Evolutionary conservation across 2,888 invertebrate genomes (phyloP).

Genomic region (Silvanus unidentatus): DNA sequence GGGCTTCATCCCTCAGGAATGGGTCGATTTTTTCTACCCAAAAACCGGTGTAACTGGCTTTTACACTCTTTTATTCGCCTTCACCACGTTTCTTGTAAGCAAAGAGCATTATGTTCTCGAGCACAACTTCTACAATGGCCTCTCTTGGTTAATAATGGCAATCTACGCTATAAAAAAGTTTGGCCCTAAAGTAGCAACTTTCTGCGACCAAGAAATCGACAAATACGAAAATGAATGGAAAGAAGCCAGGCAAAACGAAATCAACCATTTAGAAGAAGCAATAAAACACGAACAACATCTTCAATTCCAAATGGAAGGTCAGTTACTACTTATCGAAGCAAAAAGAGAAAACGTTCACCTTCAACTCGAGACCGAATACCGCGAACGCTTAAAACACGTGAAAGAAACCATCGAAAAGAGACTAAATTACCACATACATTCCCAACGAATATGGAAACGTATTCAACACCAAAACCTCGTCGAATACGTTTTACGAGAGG

Average conservation of each 20-base stretch:
- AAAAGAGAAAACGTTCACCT: slow-evolving; percentile 88
- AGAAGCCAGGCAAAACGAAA: slow-evolving; percentile 30
- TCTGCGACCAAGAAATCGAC: slow-evolving; percentile 67
- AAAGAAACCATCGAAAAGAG: slow-evolving; percentile 69
- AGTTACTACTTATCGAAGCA: slow-evolving; percentile 63
- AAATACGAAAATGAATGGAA: slow-evolving; percentile 48
- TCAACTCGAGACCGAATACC: slow-evolving; percentile 88
- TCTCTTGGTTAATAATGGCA: slow-evolving; percentile 64
- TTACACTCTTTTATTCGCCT: slow-evolving; percentile 76
- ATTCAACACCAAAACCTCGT: slow-evolving; percentile 90
- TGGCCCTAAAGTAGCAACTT: slow-evolving; percentile 62
- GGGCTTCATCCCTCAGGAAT: slow-evolving; percentile 88
- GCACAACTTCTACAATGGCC: slow-evolving; percentile 80
- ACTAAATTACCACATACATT: slow-evolving; percentile 86
- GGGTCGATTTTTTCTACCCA: slow-evolving; percentile 88
- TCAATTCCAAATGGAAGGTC: slow-evolving; percentile 59
- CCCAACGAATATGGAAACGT: slow-evolving; percentile 69
- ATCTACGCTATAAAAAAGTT: slow-evolving; percentile 57
- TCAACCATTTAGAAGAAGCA: slow-evolving; percentile 49
- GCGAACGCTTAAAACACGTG: slow-evolving; percentile 55
- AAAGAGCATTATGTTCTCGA: slow-evolving; percentile 94
- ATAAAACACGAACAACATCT: slow-evolving; percentile 64
- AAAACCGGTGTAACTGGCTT: slow-evolving; percentile 91
- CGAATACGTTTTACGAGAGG: slow-evolving; percentile 64
- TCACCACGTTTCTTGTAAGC: slow-evolving; percentile 77